Evolutionary conservation across 2,888 invertebrate species (phyloP).

Genomic region (Hecatera dysodea): DNA sequence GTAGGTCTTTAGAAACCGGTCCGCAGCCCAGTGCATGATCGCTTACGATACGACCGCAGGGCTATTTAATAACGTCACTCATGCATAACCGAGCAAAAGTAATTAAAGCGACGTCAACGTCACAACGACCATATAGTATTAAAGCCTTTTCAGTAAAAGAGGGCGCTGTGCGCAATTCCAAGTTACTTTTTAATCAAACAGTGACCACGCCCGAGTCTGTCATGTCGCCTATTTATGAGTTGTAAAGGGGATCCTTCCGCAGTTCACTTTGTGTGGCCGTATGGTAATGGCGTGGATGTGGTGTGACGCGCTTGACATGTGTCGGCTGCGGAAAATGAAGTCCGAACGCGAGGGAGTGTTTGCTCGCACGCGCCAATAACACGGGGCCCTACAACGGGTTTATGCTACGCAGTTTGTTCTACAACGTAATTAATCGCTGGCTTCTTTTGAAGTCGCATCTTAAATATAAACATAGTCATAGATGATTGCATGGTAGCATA

Average conservation of each 20-base stretch:
- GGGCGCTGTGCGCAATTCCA: slow-evolving; percentile 71
- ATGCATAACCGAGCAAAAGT: slow-evolving; percentile 81
- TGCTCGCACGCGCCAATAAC: slow-evolving; percentile 66
- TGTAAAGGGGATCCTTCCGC: slow-evolving; percentile 83
- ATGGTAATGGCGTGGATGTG: slow-evolving; percentile 86
- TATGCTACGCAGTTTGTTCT: slow-evolving; percentile 59
- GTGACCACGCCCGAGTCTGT: slow-evolving; percentile 83
- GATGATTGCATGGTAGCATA: slow-evolving; percentile 23
- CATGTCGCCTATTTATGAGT: slow-evolving; percentile 85
- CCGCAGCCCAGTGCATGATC: slow-evolving; percentile 66
- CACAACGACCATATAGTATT: slow-evolving; percentile 76
- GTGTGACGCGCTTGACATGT: slow-evolving; percentile 87
- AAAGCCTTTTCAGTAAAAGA: slow-evolving; percentile 77
- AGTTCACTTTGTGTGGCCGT: slow-evolving; percentile 81
- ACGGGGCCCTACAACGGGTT: slow-evolving; percentile 54
- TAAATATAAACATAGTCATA: slow-evolving; percentile 44
- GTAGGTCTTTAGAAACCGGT: slow-evolving; percentile 58
- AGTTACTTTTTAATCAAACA: slow-evolving; percentile 87
- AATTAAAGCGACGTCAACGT: slow-evolving; percentile 83
- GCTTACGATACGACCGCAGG: slow-evolving; percentile 71
- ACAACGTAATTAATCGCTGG: slow-evolving; percentile 57
- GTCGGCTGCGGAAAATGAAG: slow-evolving; percentile 86
- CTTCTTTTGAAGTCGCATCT: slow-evolving; percentile 62
- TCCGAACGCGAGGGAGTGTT: slow-evolving; percentile 76
- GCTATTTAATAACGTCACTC: slow-evolving; percentile 78